Conservation (phyloP, 2,888 invertebrate genomes). For the Ochropacha duplaris region DNA sequence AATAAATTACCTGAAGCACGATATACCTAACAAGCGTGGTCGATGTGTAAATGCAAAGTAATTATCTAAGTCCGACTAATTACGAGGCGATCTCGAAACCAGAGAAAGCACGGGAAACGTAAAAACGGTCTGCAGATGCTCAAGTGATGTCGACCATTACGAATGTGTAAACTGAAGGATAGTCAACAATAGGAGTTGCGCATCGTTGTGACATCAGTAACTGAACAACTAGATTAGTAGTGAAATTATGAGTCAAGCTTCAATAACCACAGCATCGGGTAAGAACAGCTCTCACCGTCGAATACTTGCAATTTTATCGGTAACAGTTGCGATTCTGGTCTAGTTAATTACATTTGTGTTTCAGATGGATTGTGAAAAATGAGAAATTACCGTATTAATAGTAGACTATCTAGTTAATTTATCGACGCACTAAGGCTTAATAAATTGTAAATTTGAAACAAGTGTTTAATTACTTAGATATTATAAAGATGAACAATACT, state of each 20-base stretch:
- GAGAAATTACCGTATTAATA: neutral
- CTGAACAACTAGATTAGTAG: neutral
- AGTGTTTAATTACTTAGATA: neutral
- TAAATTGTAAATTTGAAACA: neutral
- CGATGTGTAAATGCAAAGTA: slow-evolving; percentile 34
- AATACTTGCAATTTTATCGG: slow-evolving; percentile 1
- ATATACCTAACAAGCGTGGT: neutral
- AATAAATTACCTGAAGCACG: slow-evolving; percentile 7
- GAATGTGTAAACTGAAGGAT: neutral
- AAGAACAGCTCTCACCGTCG: neutral
- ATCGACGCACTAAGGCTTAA: neutral
- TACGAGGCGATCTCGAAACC: slow-evolving; percentile 47
- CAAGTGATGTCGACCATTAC: neutral
- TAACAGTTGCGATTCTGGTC: neutral
- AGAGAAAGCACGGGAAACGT: slow-evolving; percentile 45
- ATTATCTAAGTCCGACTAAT: slow-evolving; percentile 50
- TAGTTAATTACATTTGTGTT: neutral
- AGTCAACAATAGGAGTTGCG: neutral
- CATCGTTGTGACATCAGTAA: neutral
- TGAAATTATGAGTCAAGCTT: slow-evolving; percentile 1
- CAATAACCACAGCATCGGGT: neutral
- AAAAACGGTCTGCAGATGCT: slow-evolving; percentile 17
- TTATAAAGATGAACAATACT: neutral
- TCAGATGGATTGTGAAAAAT: neutral
- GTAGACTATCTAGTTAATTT: neutral